phyloP scores from a whole-genome alignment of 2,888 invertebrate species.

The Caenorhabditis drosophilae region DNA sequence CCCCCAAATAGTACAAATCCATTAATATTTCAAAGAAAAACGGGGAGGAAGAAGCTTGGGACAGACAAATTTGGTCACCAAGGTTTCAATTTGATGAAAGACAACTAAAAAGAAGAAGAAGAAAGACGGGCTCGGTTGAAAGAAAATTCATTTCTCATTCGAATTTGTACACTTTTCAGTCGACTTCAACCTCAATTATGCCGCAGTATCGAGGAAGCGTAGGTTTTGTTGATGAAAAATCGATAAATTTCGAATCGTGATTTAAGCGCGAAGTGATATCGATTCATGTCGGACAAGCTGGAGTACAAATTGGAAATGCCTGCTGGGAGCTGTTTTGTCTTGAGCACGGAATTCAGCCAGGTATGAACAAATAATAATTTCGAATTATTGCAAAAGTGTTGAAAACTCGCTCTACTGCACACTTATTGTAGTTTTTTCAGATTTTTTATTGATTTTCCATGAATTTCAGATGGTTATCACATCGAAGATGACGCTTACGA shows the following conservation, averaged over 20 bases:
- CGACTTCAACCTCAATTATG: conserved; percentile 7
- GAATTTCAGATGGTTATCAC: conserved; percentile 48
- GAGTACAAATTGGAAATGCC: conserved; percentile 70
- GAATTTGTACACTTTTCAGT: not conserved
- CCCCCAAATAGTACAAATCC: too few species aligned
- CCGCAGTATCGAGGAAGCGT: conserved; percentile 41
- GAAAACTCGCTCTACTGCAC: too few species aligned
- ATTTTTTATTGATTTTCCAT: conserved; percentile 1
- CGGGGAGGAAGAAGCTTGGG: too few species aligned
- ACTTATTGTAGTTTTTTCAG: too few species aligned
- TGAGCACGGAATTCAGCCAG: conserved; percentile 74
- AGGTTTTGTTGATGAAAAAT: conserved; percentile 7
- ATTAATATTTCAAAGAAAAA: too few species aligned
- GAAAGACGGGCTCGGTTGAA: too few species aligned
- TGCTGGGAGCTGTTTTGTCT: conserved; percentile 75
- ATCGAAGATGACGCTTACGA: conserved; percentile 64
- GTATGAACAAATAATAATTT: conserved; percentile 32
- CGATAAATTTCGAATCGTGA: not conserved
- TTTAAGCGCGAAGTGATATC: conserved; percentile 51
- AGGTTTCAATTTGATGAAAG: too few species aligned
- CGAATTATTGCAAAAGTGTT: not conserved
- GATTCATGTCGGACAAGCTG: conserved; percentile 48
- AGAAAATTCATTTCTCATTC: too few species aligned
- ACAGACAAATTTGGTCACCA: too few species aligned
- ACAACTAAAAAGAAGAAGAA: too few species aligned